phyloP scores from a whole-genome alignment of 2,888 invertebrate genomes.

The Xestia ashworthii region DNA sequence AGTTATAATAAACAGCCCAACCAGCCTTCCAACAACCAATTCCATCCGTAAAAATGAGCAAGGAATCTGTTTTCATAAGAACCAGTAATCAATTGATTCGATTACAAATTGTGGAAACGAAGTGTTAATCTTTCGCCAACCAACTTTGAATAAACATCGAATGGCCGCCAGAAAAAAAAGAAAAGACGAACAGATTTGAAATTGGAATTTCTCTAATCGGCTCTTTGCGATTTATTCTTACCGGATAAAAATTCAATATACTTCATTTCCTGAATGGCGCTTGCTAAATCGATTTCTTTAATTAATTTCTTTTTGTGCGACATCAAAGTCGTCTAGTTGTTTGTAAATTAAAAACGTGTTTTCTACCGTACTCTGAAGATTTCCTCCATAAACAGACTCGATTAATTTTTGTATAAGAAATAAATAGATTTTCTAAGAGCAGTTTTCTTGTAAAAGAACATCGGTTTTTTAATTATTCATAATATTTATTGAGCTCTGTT shows the following conservation, averaged over 20 bases:
- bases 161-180: slow-evolving; percentile 44
- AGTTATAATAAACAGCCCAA: not conserved
- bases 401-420: slow-evolving; percentile 65
- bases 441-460: slow-evolving; percentile 38
- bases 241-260: slow-evolving; percentile 71
- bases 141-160: slow-evolving; percentile 56
- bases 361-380: slow-evolving; percentile 64
- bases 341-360: slow-evolving; percentile 79
- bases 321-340: slow-evolving; percentile 64
- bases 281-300: slow-evolving; percentile 62
- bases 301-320: slow-evolving; percentile 71
- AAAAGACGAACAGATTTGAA: slow-evolving; percentile 54
- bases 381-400: slow-evolving; percentile 64
- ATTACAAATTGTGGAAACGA: slow-evolving; percentile 49
- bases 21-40: slow-evolving; percentile 3
- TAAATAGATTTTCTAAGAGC: slow-evolving; percentile 60
- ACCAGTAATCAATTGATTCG: slow-evolving; percentile 52
- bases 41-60: slow-evolving; percentile 6
- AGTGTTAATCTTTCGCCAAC: slow-evolving; percentile 60
- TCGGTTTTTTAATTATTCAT: slow-evolving; percentile 63
- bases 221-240: slow-evolving; percentile 70
- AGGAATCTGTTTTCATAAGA: slow-evolving; percentile 5
- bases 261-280: slow-evolving; percentile 66
- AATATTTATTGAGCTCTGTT: slow-evolving; percentile 62
- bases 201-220: slow-evolving; percentile 70